Base-by-base conservation (phyloP, 1,140 invertebrate genomes). In the Galleria mellonella region DNA sequence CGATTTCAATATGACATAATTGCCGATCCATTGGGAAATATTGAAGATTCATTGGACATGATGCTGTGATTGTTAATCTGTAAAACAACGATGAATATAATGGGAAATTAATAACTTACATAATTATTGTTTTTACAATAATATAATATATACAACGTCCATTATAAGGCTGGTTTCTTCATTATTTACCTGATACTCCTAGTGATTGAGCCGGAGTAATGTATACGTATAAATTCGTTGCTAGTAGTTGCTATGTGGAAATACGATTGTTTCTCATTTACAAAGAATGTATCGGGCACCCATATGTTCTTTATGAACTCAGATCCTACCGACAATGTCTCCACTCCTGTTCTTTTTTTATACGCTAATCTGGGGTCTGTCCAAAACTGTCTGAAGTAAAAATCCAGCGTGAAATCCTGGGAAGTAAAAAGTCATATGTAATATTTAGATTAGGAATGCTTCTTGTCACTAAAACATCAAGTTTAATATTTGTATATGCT, bases 301-400 rank as follows among this genome's bases (percentile, higher is more conserved):
- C 97, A 98, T 84, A 98, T 97, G 87, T 96, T 97, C 86, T 97
- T 96, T 81, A 98, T 95, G 87, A 97, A 98, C 89, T 96, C 97
- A 62, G 93, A 97, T 60, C 93, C 96, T 59, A 95, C 96, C 59
- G 94, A 95, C 52, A 97, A 89, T 55, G 94, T 96, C 79, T 97
- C 94, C 50, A 97, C 94, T 47, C 94, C 94, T 32, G 91, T 91
- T 73, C 93, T 88, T 85, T 95, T 93, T 83, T 92, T 92, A 88
- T 97, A 98, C 51, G 93, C 94, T 75, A 98, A 89, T 69, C 97
- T 90, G 55, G 95, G 95, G 87, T 99, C 97, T 73, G 94, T 96
- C 97, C 97, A 98, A 88, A 96, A 96, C 90, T 98, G 97, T 83
- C 97, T 94, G 89, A 98, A 97, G 92, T 98, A 98, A 90, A 99